Evolutionary conservation across 2,797 vertebrate genomes (phyloP), one percentile per base, ranked within the genome.

Genomic region (Scomberomorus guttatus): DNA sequence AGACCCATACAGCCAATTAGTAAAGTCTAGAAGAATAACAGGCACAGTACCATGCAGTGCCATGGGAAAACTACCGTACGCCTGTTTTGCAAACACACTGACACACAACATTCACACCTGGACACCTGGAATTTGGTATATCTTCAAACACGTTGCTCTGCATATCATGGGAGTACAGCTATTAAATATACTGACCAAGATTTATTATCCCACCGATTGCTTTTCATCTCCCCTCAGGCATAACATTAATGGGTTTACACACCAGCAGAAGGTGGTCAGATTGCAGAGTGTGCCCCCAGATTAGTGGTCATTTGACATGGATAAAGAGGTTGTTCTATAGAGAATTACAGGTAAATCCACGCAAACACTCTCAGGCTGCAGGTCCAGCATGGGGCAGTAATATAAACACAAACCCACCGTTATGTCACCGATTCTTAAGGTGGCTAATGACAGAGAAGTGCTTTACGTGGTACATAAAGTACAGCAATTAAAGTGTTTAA

Each of bases 251-350:
- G 11, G 22, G 17, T 83, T 79, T 75, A 12, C 51, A 56, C 32
- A 50, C 6, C 48, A 56, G 55, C 48, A 74, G 67, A 25, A 50
- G 48, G 29, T 15, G 66, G 68, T 68, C 57, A 29, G 66, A 82
- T 71, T 69, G 74, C 54, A 44, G 7, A 73, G 62, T 32, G 32
- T 65, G 42, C 50, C 46, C 77, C 58, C 65, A 82, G 87, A 89
- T 94, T 88, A 90, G 52, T 11, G 64, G 79, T 93, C 89, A 91
- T 85, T 90, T 86, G 87, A 93, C 74, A 83, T 1, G 85, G 81
- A 90, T 89, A 65, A 87, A 83, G 46, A 27, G 15, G 37, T 85
- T 66, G 81, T 87, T 88, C 85, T 86, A 58, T 63, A 75, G 74
- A 81, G 88, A 88, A 82, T 93, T 92, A 89, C 58, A 82, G 57